Base-by-base conservation (phyloP, 2,113 vertebrate species). In the Corynorhinus townsendii region DNA sequence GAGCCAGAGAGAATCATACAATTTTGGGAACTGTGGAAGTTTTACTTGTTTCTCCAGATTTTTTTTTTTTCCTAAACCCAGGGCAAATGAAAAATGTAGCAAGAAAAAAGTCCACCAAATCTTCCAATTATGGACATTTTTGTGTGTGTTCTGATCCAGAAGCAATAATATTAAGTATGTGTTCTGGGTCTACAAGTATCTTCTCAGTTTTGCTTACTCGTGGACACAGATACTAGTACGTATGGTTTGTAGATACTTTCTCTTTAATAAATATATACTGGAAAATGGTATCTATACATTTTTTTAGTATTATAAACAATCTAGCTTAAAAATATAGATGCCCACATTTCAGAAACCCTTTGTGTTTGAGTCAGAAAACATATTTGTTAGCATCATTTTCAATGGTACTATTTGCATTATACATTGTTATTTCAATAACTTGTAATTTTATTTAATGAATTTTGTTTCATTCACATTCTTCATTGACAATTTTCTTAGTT, bases 21-120 rank as follows among this genome's bases (percentile, higher is more conserved):
- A n/a, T 33, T 68, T 91, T 81, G 59, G 89, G 64, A 95, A 93
- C 43, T 1, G 84, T 33, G 26, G 62, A 19, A 75, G n/a, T 52
- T 93, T 81, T 73, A 22, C 69, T 97, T 93, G 82, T n/a, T 96
- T 91, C 4, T 84, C 47, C 85, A 49, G 43, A 81, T 52, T 66
- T n/a, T 49, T 43, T 47, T 40, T 26, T 62, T 62, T 56, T 9
- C 1, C 75, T 49, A 38, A 59, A 38, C 24, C 6, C 16, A 62
- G 4, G 4, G 5, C 33, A 66, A 92, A 75, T 69, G 45, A 89
- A 89, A 95, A 87, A 59, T 64, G 33, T 82, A 4, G 1, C 45
- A 92, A 47, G 49, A 68, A 87, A 72, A 33, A 20, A 33, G 15
- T 3, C 17, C 11, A 86, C 49, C 9, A 19, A 24, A 85, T 83